These are phyloP conservation scores for Rhinichthys klamathensis DNA, from an alignment of 2,113 vertebrate species.

Conservation along the genomic window DNA sequence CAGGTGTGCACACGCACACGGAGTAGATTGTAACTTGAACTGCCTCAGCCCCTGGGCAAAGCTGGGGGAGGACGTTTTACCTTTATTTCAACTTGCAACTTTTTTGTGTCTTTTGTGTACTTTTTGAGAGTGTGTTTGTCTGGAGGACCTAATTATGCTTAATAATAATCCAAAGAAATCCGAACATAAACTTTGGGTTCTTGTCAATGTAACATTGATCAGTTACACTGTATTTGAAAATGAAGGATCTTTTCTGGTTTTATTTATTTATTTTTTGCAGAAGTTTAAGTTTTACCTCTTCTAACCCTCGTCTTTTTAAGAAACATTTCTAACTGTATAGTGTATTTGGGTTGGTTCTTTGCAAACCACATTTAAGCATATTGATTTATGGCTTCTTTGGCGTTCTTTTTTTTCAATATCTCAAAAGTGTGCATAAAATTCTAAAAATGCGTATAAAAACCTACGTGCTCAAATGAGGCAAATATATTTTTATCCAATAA, in stretches of 20 bases:
- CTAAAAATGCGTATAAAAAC: too few species aligned
- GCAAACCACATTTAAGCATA: not conserved
- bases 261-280: not conserved
- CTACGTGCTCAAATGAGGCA: too few species aligned
- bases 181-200: not conserved
- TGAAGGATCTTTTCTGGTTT: not conserved
- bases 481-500: too few species aligned
- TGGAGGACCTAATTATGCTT: conserved; percentile 1
- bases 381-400: not conserved
- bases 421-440: too few species aligned
- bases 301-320: not conserved
- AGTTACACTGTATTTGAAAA: too few species aligned
- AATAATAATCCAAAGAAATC: not conserved
- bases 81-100: conserved; percentile 10
- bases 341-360: not conserved
- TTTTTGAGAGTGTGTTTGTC: conserved; percentile 5
- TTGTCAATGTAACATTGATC: conserved; percentile 8
- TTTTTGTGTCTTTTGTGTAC: conserved; percentile 30
- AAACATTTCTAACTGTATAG: not conserved
- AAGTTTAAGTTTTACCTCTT: not conserved
- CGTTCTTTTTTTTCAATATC: too few species aligned
- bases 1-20: conserved; percentile 38
- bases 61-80: not conserved
- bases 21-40: conserved; percentile 13
- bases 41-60: conserved; percentile 32